A percentile compares a stretch with the other conserved stretches of the same genome.
Evolutionary conservation across 2,888 invertebrate species (phyloP).

Genomic region (Diloba caeruleocephala): DNA sequence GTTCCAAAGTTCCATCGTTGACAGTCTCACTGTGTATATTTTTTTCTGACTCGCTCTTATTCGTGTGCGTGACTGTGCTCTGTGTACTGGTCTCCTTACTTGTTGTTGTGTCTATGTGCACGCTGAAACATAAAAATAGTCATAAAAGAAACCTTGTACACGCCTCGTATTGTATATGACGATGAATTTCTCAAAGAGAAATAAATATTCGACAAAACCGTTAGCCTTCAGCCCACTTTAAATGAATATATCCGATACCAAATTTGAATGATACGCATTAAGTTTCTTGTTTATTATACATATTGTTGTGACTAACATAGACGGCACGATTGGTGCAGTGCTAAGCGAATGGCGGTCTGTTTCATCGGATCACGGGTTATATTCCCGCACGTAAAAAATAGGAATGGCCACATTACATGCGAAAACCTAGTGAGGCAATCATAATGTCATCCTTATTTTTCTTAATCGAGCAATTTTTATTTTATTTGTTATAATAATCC

Average conservation of each 20-base stretch:
- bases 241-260: slow-evolving; percentile 22
- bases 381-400: no score
- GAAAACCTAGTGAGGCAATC: no score
- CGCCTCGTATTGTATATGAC: slow-evolving; percentile 13
- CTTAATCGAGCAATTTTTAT: no score
- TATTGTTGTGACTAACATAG: slow-evolving; percentile 10
- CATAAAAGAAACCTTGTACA: slow-evolving; percentile 24
- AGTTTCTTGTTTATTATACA: slow-evolving; percentile 1
- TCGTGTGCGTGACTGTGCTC: slow-evolving; percentile 79
- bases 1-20: slow-evolving; percentile 73
- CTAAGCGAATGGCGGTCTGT: no score
- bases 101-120: slow-evolving; percentile 80
- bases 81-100: slow-evolving; percentile 79
- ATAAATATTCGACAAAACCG: slow-evolving; percentile 22
- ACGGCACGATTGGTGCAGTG: no score
- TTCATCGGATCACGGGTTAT: no score
- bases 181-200: slow-evolving; percentile 37
- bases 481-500: no score
- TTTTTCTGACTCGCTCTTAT: slow-evolving; percentile 81
- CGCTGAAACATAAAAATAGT: slow-evolving; percentile 64
- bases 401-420: no score
- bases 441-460: no score
- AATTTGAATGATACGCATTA: slow-evolving; percentile 5
- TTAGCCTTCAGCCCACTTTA: slow-evolving; percentile 31
- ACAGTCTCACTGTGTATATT: slow-evolving; percentile 74